Evolutionary conservation across 2,113 vertebrate genomes (phyloP).

Genomic region (Chionodraco myersi): DNA sequence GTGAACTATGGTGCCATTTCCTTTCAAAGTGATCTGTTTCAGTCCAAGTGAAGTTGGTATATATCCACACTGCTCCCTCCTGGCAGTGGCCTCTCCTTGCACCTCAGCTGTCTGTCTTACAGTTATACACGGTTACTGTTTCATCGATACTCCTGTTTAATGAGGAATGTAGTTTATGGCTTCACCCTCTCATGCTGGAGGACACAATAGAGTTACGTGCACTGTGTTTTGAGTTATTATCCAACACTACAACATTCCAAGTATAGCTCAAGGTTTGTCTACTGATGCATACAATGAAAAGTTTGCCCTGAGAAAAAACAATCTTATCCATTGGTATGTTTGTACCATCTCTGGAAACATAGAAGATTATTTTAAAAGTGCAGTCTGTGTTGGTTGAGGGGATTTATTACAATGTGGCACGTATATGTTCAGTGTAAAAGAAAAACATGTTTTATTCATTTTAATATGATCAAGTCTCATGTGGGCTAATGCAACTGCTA

Average conservation of each 20-base stretch:
- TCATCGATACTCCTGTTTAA: conserved; percentile 37
- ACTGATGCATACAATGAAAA: conserved; percentile 26
- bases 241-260: conserved; percentile 68
- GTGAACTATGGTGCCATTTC: conserved; percentile 40
- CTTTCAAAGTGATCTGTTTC: conserved; percentile 46
- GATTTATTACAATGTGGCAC: conserved; percentile 4
- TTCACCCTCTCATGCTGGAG: conserved; percentile 35
- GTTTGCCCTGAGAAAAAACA: neutral
- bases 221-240: conserved; percentile 47
- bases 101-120: conserved; percentile 39
- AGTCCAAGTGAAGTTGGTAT: conserved; percentile 16
- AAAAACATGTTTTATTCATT: neutral
- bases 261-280: conserved; percentile 34
- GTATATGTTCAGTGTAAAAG: neutral
- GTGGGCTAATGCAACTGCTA: no score
- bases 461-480: neutral
- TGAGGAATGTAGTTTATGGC: conserved; percentile 41
- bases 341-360: neutral
- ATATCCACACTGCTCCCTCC: conserved; percentile 74
- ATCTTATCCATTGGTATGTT: neutral
- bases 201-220: conserved; percentile 27
- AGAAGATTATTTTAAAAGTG: conserved; percentile 7
- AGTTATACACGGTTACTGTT: conserved; percentile 48
- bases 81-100: conserved; percentile 66
- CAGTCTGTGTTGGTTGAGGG: conserved; percentile 25